Evolutionary conservation across 2,113 vertebrate species (phyloP), one percentile per base, ranked within the genome.

Genomic region (Aptenodytes patagonicus): DNA sequence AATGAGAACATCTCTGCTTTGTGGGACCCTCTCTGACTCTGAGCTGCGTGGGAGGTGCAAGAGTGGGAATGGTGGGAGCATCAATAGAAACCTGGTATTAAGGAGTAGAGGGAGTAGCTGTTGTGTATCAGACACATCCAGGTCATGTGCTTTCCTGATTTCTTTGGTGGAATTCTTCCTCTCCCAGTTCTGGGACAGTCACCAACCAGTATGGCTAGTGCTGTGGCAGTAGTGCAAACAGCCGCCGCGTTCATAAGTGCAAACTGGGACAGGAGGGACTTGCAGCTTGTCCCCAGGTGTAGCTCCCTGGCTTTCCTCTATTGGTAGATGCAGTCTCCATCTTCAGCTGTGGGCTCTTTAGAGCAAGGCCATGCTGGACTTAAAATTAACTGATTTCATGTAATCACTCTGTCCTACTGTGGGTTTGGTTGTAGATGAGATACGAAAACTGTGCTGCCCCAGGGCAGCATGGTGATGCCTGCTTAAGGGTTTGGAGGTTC

Each of bases 1-100:
- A 6, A 34, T 0, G 1, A 25, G 18, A 69, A 40, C 29, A 31
- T 40, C 19, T 31, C 44, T 82, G 57, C 4, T 1, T 66, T 1
- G 1, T 29, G 38, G 49, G 32, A 14, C 32, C 9, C 17, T 57
- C 25, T 38, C 10, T 81, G 68, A 8, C 42, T 54, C 47, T 9
- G 54, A 87, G 73, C 51, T 89, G 55, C 0, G 3, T 71, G 83
- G 14, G 40, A 20, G 49, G 25, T n/a, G 44, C 61, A 32, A 32
- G 52, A 75, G 19, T 65, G 36, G 36, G 49, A 42, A 17, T 19
- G 25, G 20, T 25, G 32, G 28, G 28, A 66, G 11, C 62, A 51
- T 31, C 65, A 38, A 0, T 0, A 84, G 76, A 86, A 65, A 58
- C 34, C 55, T 44, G 24, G 10, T 36, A 6, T 75, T 86, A 40